Conservation (phyloP, 2,888 invertebrate species). For the Shargacucullia verbasci region DNA sequence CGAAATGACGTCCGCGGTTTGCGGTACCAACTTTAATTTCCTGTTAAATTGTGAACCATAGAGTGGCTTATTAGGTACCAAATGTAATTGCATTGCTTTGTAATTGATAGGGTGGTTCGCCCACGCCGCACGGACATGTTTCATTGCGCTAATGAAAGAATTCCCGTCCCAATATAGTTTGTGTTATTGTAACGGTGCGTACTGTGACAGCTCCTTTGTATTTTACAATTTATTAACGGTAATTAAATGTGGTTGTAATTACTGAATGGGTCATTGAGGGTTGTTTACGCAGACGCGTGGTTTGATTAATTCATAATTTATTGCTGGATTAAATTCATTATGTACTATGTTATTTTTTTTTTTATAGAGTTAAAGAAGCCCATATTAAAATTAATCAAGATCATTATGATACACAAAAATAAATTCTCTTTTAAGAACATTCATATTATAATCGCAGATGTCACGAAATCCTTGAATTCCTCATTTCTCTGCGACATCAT, state of each 20-base stretch:
- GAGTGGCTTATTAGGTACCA: constrained; percentile 60
- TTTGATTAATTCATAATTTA: constrained; percentile 19
- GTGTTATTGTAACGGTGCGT: constrained; percentile 52
- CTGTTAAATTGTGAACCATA: constrained; percentile 71
- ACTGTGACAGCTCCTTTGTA: constrained; percentile 36
- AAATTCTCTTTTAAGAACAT: too few species aligned
- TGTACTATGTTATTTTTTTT: too few species aligned
- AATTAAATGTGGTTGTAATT: constrained; percentile 45
- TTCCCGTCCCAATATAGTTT: constrained; percentile 50
- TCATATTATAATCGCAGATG: too few species aligned
- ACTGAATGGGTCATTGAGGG: constrained; percentile 33
- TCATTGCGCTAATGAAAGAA: constrained; percentile 62
- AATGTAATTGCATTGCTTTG: constrained; percentile 61
- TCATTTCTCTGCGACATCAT: too few species aligned
- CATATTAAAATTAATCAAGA: too few species aligned
- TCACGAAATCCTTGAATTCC: too few species aligned
- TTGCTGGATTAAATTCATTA: constrained; percentile 1
- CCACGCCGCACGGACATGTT: constrained; percentile 50
- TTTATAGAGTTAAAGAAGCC: too few species aligned
- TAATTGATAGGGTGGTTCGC: constrained; percentile 59
- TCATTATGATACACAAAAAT: too few species aligned
- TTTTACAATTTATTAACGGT: constrained; percentile 42
- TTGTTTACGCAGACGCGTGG: constrained; percentile 7
- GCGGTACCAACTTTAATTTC: constrained; percentile 80
- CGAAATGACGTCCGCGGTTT: constrained; percentile 84